Evolutionary conservation across 2,888 invertebrate genomes (phyloP).

Genomic region (Apoda limacodes): DNA sequence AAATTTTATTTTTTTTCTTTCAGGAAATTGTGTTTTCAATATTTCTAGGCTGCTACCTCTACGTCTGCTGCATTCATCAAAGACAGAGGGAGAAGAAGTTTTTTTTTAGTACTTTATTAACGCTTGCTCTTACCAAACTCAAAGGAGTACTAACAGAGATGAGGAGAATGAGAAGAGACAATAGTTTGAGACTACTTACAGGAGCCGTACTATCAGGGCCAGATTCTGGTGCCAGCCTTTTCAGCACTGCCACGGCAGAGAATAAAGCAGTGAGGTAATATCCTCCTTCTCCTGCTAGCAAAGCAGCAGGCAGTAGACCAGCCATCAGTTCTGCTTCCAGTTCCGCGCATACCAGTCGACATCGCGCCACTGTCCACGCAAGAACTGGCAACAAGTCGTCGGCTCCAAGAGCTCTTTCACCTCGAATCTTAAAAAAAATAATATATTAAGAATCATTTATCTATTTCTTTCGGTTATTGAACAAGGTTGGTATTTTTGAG

Average conservation of each 20-base stretch:
- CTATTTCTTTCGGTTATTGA: too few relatives aligned
- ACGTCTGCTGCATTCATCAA: too few relatives aligned
- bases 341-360: slow-evolving; percentile 91
- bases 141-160: too few relatives aligned
- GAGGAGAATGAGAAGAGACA: not conserved
- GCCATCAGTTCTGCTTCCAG: slow-evolving; percentile 98
- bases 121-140: too few relatives aligned
- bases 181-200: slow-evolving; percentile 34
- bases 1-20: too few relatives aligned
- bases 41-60: too few relatives aligned
- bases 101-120: too few relatives aligned
- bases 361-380: slow-evolving; percentile 91
- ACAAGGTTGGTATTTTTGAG: too few relatives aligned
- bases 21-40: too few relatives aligned
- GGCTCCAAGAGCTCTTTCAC: slow-evolving; percentile 79
- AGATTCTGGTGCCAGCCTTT: slow-evolving; percentile 71
- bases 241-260: slow-evolving; percentile 91
- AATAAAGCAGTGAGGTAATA: slow-evolving; percentile 95
- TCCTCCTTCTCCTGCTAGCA: slow-evolving; percentile 92
- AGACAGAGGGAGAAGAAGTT: too few relatives aligned
- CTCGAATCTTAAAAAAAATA: slow-evolving; percentile 69
- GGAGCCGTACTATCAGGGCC: slow-evolving; percentile 43
- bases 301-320: slow-evolving; percentile 89
- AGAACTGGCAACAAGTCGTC: slow-evolving; percentile 93
- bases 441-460: too few relatives aligned